Base-by-base conservation (phyloP, 2,113 vertebrate species). In the Serilophus lunatus region DNA sequence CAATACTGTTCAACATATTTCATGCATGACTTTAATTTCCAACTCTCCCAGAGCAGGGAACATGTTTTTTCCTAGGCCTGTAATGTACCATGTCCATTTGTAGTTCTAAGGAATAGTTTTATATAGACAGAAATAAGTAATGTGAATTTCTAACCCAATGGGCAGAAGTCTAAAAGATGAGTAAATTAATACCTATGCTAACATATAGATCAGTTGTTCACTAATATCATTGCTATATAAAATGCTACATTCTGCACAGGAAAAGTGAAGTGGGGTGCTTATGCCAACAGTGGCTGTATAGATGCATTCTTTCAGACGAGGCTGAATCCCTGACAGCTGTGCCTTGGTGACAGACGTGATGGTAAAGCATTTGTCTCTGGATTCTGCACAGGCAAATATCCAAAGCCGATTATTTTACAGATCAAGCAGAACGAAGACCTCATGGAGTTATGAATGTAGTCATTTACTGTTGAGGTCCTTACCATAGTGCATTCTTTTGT, bases 291-390 rank as follows among this genome's bases (percentile, higher is more conserved):
- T 51, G 13, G 17, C 28, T 1, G 9, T 88, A 71, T 23, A 63
- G 47, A 61, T 42, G 1, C n/a, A 82, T 76, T 74, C 44, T 95
- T 90, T 68, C 15, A 63, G 31, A 90, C 82, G 24, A 79, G 42
- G 38, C 53, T 71, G 87, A 85, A 66, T 91, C 61, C 40, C 19
- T 74, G 35, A 83, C 81, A 77, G 44, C 77, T 96, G 88, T 92
- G 71, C 36, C 26, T 35, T 77, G 36, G 33, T 91, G 66, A 84
- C 45, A 88, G 40, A 60, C 71, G 45, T 82, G 33, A 70, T 83
- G 24, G 24, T 79, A 79, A 79, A 90, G 14, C 59, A 81, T 96
- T 96, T 94, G 49, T n/a, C 69, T 86, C 64, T 95, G 96, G 76
- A 74, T 57, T 91, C 82, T 53, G 72, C 14, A 33, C 8, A 86